phyloP scores from a whole-genome alignment of 64 coral and sea anemone species.

The Dendronephthya gigantea region DNA sequence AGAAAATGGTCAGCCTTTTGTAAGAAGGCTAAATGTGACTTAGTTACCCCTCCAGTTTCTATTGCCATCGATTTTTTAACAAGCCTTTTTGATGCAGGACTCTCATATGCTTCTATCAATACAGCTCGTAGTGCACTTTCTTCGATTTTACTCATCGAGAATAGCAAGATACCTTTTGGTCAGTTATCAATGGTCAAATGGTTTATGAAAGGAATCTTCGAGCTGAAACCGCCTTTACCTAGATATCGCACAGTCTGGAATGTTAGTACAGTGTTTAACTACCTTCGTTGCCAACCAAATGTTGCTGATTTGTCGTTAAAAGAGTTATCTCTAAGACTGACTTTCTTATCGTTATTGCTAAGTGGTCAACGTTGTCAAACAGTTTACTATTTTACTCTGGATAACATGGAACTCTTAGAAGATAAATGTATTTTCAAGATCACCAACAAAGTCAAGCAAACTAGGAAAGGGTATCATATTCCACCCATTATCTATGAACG shows the following conservation, averaged over 20 bases:
- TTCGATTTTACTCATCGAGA: neutral
- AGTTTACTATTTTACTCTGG: neutral
- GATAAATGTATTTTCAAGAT: neutral
- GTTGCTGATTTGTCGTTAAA: neutral
- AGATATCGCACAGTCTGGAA: conserved; percentile 1
- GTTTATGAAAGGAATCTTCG: conserved; percentile 35
- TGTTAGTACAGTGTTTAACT: conserved; percentile 23
- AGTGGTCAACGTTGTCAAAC: neutral
- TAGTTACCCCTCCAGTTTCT: neutral
- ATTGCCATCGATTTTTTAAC: conserved; percentile 15
- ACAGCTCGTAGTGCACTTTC: neutral
- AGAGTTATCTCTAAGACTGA: neutral
- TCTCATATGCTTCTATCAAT: conserved; percentile 35
- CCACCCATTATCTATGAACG: neutral
- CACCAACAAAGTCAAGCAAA: neutral
- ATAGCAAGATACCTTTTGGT: conserved; percentile 14
- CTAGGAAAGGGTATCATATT: neutral
- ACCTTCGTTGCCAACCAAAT: neutral
- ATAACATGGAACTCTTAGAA: neutral
- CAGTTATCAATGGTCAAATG: conserved; percentile 26
- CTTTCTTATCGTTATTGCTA: neutral
- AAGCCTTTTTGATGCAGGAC: conserved; percentile 10
- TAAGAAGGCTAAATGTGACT: neutral
- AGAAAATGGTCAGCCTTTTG: neutral
- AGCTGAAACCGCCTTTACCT: neutral